Conservation (phyloP, 1,140 invertebrate genomes). For the Hyposmocoma kahamanoa region DNA sequence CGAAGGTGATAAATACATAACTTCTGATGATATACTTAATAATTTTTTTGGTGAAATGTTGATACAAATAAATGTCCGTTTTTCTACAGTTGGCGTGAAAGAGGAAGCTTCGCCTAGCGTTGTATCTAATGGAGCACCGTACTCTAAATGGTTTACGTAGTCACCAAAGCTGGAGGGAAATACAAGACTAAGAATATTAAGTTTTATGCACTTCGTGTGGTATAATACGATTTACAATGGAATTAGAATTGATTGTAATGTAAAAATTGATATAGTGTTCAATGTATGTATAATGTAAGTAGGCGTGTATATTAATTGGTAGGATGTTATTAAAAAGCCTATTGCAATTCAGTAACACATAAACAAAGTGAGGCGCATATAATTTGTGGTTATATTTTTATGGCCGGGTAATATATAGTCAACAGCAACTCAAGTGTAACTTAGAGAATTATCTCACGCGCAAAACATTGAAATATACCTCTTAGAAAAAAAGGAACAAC, state of each 20-base stretch:
- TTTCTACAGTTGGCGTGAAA: conserved; percentile 50
- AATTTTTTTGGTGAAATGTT: too few species aligned
- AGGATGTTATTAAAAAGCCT: conserved; percentile 8
- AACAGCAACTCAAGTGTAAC: too few species aligned
- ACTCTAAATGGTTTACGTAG: conserved; percentile 61
- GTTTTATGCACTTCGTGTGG: background rate
- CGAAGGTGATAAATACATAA: too few species aligned
- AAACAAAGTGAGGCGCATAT: conserved; percentile 16
- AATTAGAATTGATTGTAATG: conserved; percentile 1
- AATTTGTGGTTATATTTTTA: too few species aligned
- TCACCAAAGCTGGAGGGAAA: conserved; percentile 12
- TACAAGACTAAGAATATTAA: conserved; percentile 22
- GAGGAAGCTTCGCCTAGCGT: conserved; percentile 46
- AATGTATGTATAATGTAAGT: conserved; percentile 18
- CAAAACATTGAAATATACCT: too few species aligned
- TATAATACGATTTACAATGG: background rate
- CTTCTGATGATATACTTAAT: too few species aligned
- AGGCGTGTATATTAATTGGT: background rate
- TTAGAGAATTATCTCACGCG: too few species aligned
- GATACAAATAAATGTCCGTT: too few species aligned
- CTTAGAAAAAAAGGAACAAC: too few species aligned
- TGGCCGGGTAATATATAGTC: too few species aligned
- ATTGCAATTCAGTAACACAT: conserved; percentile 10
- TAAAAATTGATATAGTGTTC: conserved; percentile 21
- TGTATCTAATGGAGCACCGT: conserved; percentile 40